Percentiles rank a stretch among this genome's conserved stretches.
Conservation (phyloP, 1,140 invertebrate genomes). For the Ephestia elutella region DNA sequence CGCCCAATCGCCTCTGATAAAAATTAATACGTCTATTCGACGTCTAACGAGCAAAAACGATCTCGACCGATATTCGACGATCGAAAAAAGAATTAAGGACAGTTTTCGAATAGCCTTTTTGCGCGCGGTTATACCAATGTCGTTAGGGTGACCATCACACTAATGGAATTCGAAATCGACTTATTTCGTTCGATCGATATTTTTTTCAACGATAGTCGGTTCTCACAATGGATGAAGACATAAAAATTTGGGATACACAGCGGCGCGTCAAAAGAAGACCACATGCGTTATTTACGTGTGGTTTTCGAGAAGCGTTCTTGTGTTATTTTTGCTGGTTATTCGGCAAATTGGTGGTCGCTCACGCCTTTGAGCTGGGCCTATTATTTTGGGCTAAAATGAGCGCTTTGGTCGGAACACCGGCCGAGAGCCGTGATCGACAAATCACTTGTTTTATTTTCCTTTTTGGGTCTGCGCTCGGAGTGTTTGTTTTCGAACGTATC, state of each 20-base stretch:
- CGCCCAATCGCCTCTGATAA: slow-evolving; percentile 63
- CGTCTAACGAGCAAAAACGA: slow-evolving; percentile 44
- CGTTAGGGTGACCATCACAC: slow-evolving; percentile 55
- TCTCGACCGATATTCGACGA: slow-evolving; percentile 39
- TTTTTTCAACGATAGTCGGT: slow-evolving; percentile 29
- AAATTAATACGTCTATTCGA: slow-evolving; percentile 62
- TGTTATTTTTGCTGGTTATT: slow-evolving; percentile 46
- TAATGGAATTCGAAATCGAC: slow-evolving; percentile 57
- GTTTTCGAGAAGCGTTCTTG: slow-evolving; percentile 46
- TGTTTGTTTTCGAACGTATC: slow-evolving; percentile 66
- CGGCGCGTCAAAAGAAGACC: slow-evolving; percentile 62
- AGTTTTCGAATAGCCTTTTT: slow-evolving; percentile 54
- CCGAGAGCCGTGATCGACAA: slow-evolving; percentile 54
- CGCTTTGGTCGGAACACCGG: slow-evolving; percentile 35
- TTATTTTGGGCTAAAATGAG: slow-evolving; percentile 58
- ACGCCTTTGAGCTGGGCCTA: slow-evolving; percentile 60
- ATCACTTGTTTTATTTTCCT: slow-evolving; percentile 48
- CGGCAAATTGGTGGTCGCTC: slow-evolving; percentile 64
- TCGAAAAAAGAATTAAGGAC: slow-evolving; percentile 51
- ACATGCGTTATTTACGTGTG: slow-evolving; percentile 58
- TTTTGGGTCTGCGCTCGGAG: slow-evolving; percentile 36
- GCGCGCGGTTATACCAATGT: slow-evolving; percentile 51
- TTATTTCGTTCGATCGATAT: slow-evolving; percentile 37
- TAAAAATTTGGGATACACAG: slow-evolving; percentile 58
- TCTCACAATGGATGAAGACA: slow-evolving; percentile 69